Evolutionary conservation across 2,797 vertebrate species (phyloP), one percentile per base, ranked within the genome.

Genomic region (Onychomys arenicola): DNA sequence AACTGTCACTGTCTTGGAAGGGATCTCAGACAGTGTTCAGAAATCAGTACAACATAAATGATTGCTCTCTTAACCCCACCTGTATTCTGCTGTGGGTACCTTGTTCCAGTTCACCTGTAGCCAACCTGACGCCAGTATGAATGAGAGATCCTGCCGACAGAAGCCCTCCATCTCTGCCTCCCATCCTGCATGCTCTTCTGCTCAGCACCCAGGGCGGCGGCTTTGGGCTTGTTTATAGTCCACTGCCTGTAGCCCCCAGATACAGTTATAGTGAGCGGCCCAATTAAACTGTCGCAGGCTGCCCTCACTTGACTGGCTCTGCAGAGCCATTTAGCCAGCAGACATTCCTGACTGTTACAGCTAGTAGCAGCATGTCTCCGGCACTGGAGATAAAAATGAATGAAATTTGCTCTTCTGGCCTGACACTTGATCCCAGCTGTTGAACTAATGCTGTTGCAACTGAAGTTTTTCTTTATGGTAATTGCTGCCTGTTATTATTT

Each of bases 31-130:
- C 95, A 95, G 98, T 98, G 98, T 98, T 98, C 98, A 98, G 98
- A 99, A 99, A 99, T 98, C 99, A 98, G 98, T 98, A 98, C 98
- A 98, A 98, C 98, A 98, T 99, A 99, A 98, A 97, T 97, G 98
- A 98, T 98, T 98, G 98, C 98, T 98, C 98, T 98, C 97, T 98
- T 98, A 98, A 98, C 98, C 98, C 98, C 96, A 71, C 98, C 98
- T 98, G 98, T 98, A 98, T 98, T 98, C 97, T 98, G 96, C 97
- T 61, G 85, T 2, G 3, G 96, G 96, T 97, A 96, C 57, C 91
- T 96, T 98, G 97, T 98, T 98, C 97, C 96, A 0, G 97, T 97
- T 98, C 98, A 98, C 98, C 98, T 98, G 98, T 97, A 99, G 99
- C 98, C 99, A 99, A 96, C 97, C 98, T 98, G 99, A 99, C 98